Percentiles rank a stretch among this genome's conserved stretches.
Evolutionary conservation across 2,797 vertebrate genomes (phyloP).

Genomic region (Coccyzus lansbergi): DNA sequence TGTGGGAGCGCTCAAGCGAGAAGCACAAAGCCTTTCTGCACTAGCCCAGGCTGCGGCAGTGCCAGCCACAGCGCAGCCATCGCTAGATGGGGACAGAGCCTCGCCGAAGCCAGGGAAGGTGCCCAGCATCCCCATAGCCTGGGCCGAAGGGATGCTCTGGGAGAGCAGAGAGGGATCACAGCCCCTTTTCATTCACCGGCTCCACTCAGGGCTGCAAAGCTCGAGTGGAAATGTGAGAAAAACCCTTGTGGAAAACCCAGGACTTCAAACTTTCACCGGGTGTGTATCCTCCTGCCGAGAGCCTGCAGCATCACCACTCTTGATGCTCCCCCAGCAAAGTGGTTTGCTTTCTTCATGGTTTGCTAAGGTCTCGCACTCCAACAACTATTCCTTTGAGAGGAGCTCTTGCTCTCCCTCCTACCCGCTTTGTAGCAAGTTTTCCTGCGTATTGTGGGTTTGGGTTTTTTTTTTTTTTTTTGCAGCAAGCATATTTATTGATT

Average conservation of each 20-base stretch:
- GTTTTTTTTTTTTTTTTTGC: not conserved
- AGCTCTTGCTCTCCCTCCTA: constrained; percentile 27
- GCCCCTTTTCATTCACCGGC: rapidly evolving
- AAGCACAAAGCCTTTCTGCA: not conserved
- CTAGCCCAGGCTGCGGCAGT: not conserved
- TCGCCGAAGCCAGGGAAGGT: not conserved
- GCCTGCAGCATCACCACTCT: not conserved
- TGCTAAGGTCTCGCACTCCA: not conserved
- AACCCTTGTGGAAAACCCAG: not conserved
- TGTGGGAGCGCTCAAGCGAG: not conserved
- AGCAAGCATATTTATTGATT: constrained; percentile 38
- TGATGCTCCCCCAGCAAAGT: not conserved
- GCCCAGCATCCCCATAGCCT: not conserved
- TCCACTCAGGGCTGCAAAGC: rapidly evolving
- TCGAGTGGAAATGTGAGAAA: rapidly evolving
- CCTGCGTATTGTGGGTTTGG: not conserved
- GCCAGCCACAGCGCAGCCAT: not conserved
- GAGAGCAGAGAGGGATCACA: rapidly evolving
- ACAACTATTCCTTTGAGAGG: constrained; percentile 14
- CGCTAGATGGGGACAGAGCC: constrained; percentile 64
- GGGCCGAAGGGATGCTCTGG: not conserved
- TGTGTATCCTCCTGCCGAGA: rapidly evolving
- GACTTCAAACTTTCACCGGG: not conserved
- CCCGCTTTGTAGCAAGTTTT: not conserved
- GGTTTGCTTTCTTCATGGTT: not conserved